These are phyloP conservation scores for Xenopus laevis DNA, from an alignment of 2,113 vertebrate genomes.

Conservation along the genomic window DNA sequence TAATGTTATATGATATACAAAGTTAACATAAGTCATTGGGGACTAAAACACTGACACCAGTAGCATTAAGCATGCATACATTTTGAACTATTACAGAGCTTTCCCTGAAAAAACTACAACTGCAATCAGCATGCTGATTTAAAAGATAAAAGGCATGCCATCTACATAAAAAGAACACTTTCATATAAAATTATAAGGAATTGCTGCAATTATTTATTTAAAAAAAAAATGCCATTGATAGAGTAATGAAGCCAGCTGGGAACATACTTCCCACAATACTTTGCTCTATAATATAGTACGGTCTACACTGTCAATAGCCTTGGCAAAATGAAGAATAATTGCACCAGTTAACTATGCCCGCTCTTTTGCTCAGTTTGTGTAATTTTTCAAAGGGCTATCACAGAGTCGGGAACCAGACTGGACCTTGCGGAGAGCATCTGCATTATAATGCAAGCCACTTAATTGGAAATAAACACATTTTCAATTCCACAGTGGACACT, in stretches of 20 bases:
- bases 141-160: background rate
- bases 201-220: background rate
- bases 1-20: no score
- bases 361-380: slow-evolving; percentile 7
- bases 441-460: slow-evolving; percentile 8
- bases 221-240: background rate
- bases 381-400: background rate
- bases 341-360: background rate
- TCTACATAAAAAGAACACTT: background rate
- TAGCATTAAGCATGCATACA: no score
- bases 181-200: background rate
- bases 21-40: no score
- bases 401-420: background rate
- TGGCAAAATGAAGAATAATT: slow-evolving; percentile 17
- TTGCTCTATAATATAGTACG: background rate
- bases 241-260: background rate
- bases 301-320: background rate
- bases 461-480: slow-evolving; percentile 17
- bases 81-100: no score
- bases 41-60: no score
- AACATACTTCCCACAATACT: background rate
- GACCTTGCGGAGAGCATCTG: background rate
- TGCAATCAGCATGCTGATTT: background rate
- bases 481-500: slow-evolving; percentile 9
- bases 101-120: no score